These are phyloP conservation scores for Meriones unguiculatus DNA, from an alignment of 2,113 vertebrate genomes.

Conservation along the genomic window DNA sequence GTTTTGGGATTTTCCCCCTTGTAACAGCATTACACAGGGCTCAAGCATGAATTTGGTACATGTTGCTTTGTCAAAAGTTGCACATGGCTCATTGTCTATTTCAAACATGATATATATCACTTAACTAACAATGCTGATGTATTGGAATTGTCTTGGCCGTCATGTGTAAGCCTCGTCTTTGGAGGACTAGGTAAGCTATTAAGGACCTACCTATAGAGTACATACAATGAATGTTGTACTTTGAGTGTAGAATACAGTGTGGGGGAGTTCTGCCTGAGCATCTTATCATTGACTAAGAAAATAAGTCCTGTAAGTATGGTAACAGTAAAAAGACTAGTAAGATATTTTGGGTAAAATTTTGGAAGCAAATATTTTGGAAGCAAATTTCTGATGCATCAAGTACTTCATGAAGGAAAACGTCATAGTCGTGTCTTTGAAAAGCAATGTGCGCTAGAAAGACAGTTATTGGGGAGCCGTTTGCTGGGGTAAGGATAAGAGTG, in stretches of 20 bases:
- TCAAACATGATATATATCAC: not conserved
- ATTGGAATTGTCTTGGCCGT: not conserved
- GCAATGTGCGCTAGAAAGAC: not conserved
- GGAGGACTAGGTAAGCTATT: not conserved
- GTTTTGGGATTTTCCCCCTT: not conserved
- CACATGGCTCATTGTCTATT: not conserved
- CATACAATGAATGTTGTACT: not conserved
- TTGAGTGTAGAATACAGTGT: slow-evolving; percentile 17
- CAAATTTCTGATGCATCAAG: not conserved
- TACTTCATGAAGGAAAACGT: not conserved
- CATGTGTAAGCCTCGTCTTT: not conserved
- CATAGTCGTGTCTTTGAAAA: not conserved
- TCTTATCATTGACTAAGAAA: slow-evolving; percentile 11
- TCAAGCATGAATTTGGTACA: not conserved
- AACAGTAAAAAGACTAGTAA: slow-evolving; percentile 31
- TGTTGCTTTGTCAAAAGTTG: not conserved
- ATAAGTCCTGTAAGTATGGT: not conserved
- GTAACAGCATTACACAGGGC: too few relatives aligned
- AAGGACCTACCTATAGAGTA: not conserved
- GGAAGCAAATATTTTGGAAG: not conserved
- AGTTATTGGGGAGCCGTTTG: not conserved
- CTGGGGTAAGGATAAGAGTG: not conserved
- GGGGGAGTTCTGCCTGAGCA: not conserved
- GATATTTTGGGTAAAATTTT: not conserved
- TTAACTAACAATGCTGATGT: slow-evolving; percentile 8